Evolutionary conservation across 2,797 vertebrate genomes (phyloP).

Genomic region (Macropodus opercularis): DNA sequence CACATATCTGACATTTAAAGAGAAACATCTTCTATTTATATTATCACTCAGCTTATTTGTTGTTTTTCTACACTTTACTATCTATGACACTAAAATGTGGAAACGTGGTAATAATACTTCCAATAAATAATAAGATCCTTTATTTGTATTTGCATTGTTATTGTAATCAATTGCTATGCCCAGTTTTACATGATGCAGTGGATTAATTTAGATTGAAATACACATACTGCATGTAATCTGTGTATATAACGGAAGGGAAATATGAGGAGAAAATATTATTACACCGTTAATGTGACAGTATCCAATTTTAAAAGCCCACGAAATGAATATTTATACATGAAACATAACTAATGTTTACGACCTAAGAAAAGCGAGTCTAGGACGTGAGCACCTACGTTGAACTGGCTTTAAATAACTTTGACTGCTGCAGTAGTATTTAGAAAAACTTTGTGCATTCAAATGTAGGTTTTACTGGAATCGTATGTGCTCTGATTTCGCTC

Average conservation of each 20-base stretch:
- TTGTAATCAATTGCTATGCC: neutral
- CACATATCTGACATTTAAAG: too few relatives aligned
- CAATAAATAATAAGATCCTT: neutral
- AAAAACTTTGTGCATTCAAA: constrained; percentile 9
- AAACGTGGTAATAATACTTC: constrained; percentile 13
- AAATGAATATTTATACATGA: constrained; percentile 35
- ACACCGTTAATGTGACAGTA: constrained; percentile 25
- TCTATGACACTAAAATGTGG: constrained; percentile 2
- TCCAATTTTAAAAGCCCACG: constrained; percentile 48
- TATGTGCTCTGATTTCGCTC: constrained; percentile 9
- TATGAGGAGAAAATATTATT: constrained; percentile 39
- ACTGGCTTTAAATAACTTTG: constrained; percentile 28
- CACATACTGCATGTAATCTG: constrained; percentile 29
- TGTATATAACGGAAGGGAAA: constrained; percentile 23
- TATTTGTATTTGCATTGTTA: constrained; percentile 3
- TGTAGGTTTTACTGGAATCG: constrained; percentile 22
- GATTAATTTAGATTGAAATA: constrained; percentile 7
- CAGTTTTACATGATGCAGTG: constrained; percentile 11
- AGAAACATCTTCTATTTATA: too few relatives aligned
- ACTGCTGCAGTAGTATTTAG: constrained; percentile 8
- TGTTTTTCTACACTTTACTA: constrained; percentile 9
- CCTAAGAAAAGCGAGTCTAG: constrained; percentile 31
- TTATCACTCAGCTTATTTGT: too few relatives aligned
- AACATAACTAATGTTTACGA: neutral
- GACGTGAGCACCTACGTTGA: constrained; percentile 25